These are phyloP conservation scores for Tinea semifulvella DNA, from an alignment of 2,888 invertebrate genomes.

Conservation along the genomic window DNA sequence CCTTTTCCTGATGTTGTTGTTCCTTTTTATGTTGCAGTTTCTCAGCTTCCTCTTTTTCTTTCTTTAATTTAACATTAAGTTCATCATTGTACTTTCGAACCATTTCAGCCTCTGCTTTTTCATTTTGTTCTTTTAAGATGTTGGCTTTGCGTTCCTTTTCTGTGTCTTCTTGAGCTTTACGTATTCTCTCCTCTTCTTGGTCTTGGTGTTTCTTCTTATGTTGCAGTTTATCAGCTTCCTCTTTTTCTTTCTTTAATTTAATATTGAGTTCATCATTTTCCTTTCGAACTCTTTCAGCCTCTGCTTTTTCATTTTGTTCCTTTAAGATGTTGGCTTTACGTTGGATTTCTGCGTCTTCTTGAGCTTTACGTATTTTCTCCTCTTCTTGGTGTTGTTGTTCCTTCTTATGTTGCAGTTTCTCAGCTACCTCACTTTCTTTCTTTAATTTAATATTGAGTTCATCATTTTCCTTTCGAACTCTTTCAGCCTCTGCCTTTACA, in stretches of 20 bases:
- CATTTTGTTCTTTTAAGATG: too few species aligned
- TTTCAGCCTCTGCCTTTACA: slow-evolving; percentile 4
- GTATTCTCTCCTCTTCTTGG: slow-evolving; percentile 20
- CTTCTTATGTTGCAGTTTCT: background rate
- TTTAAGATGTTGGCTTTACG: background rate
- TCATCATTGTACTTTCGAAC: too few species aligned
- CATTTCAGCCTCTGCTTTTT: too few species aligned
- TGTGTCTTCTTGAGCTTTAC: slow-evolving; percentile 19
- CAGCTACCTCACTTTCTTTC: slow-evolving; percentile 11
- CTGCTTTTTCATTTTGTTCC: background rate
- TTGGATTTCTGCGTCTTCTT: slow-evolving; percentile 20
- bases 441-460: slow-evolving; percentile 2
- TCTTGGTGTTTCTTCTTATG: slow-evolving; percentile 19
- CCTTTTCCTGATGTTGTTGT: slow-evolving; percentile 4
- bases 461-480: slow-evolving; percentile 18
- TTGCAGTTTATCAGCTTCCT: slow-evolving; percentile 17
- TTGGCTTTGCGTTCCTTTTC: slow-evolving; percentile 17
- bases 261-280: too few species aligned
- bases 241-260: slow-evolving; percentile 19
- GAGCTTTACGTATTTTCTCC: slow-evolving; percentile 19
- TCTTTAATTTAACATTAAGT: slow-evolving; percentile 13
- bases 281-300: slow-evolving; percentile 15
- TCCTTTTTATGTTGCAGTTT: slow-evolving; percentile 15
- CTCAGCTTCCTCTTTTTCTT: slow-evolving; percentile 17
- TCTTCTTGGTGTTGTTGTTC: slow-evolving; percentile 15